phyloP scores from a whole-genome alignment of 2,113 vertebrate genomes.

The Saimiri boliviensis region DNA sequence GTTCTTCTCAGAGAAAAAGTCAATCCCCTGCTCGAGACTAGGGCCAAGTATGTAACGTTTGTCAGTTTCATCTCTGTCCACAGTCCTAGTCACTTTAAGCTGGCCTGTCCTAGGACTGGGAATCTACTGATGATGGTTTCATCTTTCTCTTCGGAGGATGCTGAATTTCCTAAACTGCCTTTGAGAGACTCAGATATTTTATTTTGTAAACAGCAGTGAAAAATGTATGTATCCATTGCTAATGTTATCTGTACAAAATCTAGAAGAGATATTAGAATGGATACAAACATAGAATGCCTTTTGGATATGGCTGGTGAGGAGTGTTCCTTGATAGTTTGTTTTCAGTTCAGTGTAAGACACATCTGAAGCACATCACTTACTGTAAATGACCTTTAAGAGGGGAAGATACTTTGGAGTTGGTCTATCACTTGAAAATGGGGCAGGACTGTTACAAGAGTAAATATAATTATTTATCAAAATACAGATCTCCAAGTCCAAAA shows the following conservation, averaged over 20 bases:
- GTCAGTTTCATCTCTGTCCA: background rate
- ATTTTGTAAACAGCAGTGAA: conserved; percentile 3
- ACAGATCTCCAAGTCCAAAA: background rate
- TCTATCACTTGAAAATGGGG: background rate
- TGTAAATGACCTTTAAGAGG: background rate
- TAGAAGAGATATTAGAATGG: background rate
- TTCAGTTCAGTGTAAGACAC: background rate
- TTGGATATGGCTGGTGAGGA: background rate
- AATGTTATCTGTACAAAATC: background rate
- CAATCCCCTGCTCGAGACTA: background rate
- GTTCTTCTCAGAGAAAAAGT: background rate
- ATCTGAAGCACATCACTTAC: background rate
- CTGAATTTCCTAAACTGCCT: conserved; percentile 8
- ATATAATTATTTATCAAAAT: conserved; percentile 21
- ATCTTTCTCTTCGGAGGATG: background rate
- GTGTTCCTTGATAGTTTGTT: background rate
- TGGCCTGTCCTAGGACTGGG: background rate
- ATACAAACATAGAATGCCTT: background rate
- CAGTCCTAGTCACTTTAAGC: background rate
- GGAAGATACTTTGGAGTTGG: background rate
- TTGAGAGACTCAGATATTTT: conserved; percentile 6
- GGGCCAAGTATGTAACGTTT: background rate
- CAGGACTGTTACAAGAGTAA: background rate
- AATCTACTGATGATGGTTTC: background rate
- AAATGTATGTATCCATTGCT: background rate